Evolutionary conservation across 1,140 invertebrate genomes (phyloP), one percentile per base, ranked within the genome.

Genomic region (Nasonia giraulti): DNA sequence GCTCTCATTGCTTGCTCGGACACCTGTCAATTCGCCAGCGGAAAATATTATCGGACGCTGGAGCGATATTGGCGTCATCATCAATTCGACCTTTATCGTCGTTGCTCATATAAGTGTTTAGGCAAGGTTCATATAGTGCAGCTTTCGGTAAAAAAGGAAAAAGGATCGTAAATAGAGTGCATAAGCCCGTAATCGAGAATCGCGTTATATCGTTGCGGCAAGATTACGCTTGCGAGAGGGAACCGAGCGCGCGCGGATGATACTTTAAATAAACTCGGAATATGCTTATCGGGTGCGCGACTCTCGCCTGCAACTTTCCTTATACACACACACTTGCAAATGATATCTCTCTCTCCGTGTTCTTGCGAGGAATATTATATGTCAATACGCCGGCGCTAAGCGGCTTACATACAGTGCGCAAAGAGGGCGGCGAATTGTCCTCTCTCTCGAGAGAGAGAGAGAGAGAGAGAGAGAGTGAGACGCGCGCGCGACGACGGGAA

Each of bases 1-100:
- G 2, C 12, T 62, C 23, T 23, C 37, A 8, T 20, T 33, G 14
- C 50, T 66, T 33, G 14, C 76, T 33, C 20, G 78, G 88, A 91
- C 91, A 91, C 90, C 91, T 91, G 91, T 90, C 91, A 89, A 91
- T 92, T 91, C 89, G 85, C 5, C 90, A 89, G 84, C 77, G 86
- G 86, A 87, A 88, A 91, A 91, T 90, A 91, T 91, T 91, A 23
- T 23, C 66, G 66, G 62, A 50, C 27, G 40, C 11, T 6, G 37
- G 55, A 23, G 76, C 77, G 77, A 8, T 44, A 8, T 44, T 0
- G 33, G 33, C 33, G 33, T 37, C 33, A 37, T 37, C 33, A 5
- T 37, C 5, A 37, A 37, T 37, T 37, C 33, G 33, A 37, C 5
- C 33, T 37, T 37, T 8, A 44, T 44, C 40, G 10, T 11, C 40